Base-by-base conservation (phyloP, 2,113 vertebrate genomes). In the Onychostoma macrolepis region DNA sequence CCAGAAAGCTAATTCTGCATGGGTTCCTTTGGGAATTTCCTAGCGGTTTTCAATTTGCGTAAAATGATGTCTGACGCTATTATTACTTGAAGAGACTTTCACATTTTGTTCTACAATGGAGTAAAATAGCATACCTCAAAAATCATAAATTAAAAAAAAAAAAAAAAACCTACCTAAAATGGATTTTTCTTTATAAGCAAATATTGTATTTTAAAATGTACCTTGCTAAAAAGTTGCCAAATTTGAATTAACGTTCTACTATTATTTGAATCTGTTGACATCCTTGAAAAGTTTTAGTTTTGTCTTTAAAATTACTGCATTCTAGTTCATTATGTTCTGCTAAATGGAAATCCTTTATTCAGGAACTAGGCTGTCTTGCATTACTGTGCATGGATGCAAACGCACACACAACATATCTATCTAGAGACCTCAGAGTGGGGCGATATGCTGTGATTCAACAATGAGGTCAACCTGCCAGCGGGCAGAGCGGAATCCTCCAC, bases 401-500 rank as follows among this genome's bases (percentile, higher is more conserved):
- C 48, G 24, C 50, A 28, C 50, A 30, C n/a, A 21, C 77, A 81
- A 69, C 45, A 50, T 43, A 50, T 83, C 15, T 33, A 24, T 71
- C 63, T 71, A 19, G 26, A 30, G 41, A 30, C 6, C 28, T 50
- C 17, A 4, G 80, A 67, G 61, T 48, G 26, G 61, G 41, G 45
- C 10, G 63, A 48, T 33, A 36, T 67, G 38, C 56, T 21, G 38
- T 12, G 61, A 83, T 78, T 84, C 26, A 84, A 87, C 65, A 48
- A 83, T 84, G 74, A 76, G 71, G 50, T 83, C 82, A 77, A 56
- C 15, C 43, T 65, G 58, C 19, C 84, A 43, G 43, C 48, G 17
- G 84, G 78, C 19, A 72, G 24, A 45, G 56, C 85, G 48, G 10
- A 86, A 45, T 69, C 89, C 61, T 91, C 76, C 86, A 81, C 53